A percentile compares a stretch with the other conserved stretches of the same genome.
These are phyloP conservation scores for Acanthis flammea DNA, from an alignment of 2,797 vertebrate genomes.

Conservation along the genomic window DNA sequence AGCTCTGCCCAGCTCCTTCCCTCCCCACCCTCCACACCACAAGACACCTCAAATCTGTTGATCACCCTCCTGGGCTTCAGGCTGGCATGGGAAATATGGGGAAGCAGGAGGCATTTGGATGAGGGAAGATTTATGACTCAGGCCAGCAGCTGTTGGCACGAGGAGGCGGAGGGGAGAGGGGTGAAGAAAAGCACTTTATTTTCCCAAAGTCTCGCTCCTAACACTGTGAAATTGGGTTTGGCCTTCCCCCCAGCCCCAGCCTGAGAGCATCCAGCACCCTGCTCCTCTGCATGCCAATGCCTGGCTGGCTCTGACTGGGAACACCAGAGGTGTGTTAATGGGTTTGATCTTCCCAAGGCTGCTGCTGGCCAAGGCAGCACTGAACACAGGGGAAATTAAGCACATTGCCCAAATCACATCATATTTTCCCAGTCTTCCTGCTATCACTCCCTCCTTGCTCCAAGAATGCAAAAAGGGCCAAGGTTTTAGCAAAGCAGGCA, in stretches of 20 bases:
- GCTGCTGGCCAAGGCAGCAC: neutral
- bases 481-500: neutral
- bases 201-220: neutral
- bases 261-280: neutral
- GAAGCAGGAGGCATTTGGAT: neutral
- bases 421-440: neutral
- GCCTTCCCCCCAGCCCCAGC: neutral
- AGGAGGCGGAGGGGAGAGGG: neutral
- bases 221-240: neutral
- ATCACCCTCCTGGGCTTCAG: neutral
- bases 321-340: neutral
- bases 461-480: accelerated
- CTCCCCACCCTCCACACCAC: neutral
- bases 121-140: conserved; percentile 13
- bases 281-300: neutral
- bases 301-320: accelerated
- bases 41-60: neutral
- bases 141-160: neutral
- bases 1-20: neutral
- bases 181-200: neutral
- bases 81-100: neutral
- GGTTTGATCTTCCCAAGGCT: neutral
- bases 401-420: accelerated
- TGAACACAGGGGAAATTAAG: neutral
- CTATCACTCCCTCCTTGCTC: neutral